Conservation (phyloP, 2,888 invertebrate genomes). For the Trichogramma dendrolimi region DNA sequence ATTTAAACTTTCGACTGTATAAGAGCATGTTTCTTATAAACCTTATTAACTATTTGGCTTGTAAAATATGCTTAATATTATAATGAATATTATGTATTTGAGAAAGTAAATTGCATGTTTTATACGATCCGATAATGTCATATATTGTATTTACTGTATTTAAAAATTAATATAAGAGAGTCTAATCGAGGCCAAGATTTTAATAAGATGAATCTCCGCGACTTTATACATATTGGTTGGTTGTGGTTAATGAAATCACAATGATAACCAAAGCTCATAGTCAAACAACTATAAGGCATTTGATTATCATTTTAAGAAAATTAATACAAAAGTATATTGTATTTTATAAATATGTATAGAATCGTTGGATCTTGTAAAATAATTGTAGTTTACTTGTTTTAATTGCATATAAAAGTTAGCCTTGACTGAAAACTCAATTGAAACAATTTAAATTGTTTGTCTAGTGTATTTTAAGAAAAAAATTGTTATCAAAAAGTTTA, state of each 20-base stretch:
- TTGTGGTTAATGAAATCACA: too few relatives aligned
- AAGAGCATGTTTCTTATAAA: too few relatives aligned
- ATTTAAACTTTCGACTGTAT: too few relatives aligned
- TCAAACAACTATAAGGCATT: neutral
- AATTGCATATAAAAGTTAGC: neutral
- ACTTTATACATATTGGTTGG: too few relatives aligned
- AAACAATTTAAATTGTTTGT: conserved; percentile 20
- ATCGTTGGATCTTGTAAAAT: conserved; percentile 20
- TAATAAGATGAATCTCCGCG: too few relatives aligned
- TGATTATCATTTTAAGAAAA: neutral
- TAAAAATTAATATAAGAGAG: neutral
- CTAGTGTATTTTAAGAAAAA: conserved; percentile 12
- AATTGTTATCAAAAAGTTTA: conserved; percentile 26
- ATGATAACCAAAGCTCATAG: neutral
- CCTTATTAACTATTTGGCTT: neutral
- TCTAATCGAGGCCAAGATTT: neutral
- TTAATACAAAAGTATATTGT: conserved; percentile 3
- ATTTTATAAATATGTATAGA: neutral
- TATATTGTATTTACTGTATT: neutral
- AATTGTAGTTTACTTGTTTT: conserved; percentile 18
- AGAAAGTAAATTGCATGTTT: conserved; percentile 23
- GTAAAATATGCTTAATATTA: conserved; percentile 11
- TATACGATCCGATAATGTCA: conserved; percentile 20
- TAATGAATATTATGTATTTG: conserved; percentile 1
- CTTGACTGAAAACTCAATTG: conserved; percentile 13